Percentiles rank a stretch among this genome's conserved stretches.
Conservation (phyloP, 2,888 invertebrate species). For the Andrena camellia region DNA sequence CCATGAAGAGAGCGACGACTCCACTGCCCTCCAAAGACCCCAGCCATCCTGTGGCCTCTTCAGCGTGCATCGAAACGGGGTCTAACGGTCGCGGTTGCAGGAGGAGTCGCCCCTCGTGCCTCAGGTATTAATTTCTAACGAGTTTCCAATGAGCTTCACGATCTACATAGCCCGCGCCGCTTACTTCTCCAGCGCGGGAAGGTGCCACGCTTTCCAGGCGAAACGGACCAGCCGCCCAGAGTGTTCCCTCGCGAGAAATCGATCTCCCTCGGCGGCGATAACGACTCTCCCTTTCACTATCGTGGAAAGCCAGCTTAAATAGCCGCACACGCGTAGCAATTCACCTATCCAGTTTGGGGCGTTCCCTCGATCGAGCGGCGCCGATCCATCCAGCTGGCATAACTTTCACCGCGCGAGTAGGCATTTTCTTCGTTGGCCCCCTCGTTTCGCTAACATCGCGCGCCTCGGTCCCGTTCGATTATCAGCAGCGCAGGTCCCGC, state of each 20-base stretch:
- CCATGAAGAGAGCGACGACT: not conserved
- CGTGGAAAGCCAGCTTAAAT: slow-evolving; percentile 38
- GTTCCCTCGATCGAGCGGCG: slow-evolving; percentile 10
- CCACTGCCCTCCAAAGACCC: not conserved
- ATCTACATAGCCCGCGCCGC: slow-evolving; percentile 46
- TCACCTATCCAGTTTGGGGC: slow-evolving; percentile 11
- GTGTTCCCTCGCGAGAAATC: slow-evolving; percentile 30
- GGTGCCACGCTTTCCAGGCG: slow-evolving; percentile 49
- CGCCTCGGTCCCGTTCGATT: slow-evolving; percentile 59
- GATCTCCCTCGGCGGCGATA: slow-evolving; percentile 18
- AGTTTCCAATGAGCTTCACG: slow-evolving; percentile 59
- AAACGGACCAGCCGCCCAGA: slow-evolving; percentile 9
- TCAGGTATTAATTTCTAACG: slow-evolving; percentile 51
- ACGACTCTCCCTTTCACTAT: slow-evolving; percentile 61
- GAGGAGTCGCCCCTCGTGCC: not conserved
- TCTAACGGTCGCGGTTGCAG: slow-evolving; percentile 11
- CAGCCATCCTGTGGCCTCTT: not conserved
- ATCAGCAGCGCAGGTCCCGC: slow-evolving; percentile 62
- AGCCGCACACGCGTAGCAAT: not conserved
- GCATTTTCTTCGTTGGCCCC: slow-evolving; percentile 28
- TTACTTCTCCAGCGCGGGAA: slow-evolving; percentile 11
- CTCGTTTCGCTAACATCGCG: slow-evolving; percentile 26
- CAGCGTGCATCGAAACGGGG: slow-evolving; percentile 4
- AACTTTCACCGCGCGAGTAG: slow-evolving; percentile 58
- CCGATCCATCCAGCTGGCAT: slow-evolving; percentile 5